phyloP scores from a whole-genome alignment of 2,888 invertebrate species.

The Ophioninae sp. region DNA sequence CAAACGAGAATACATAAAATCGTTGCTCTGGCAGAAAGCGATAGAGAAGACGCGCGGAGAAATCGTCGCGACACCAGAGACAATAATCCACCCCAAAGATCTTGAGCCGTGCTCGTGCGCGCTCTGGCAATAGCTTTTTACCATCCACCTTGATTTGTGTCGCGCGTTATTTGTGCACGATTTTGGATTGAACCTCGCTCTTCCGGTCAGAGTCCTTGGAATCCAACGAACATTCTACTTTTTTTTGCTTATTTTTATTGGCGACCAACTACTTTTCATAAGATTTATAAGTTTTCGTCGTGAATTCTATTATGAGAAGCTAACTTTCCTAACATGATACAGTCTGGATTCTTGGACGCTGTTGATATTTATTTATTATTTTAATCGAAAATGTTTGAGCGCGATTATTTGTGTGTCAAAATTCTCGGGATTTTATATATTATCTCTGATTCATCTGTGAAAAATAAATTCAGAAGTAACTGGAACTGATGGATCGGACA shows the following conservation, averaged over 20 bases:
- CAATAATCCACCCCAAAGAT: background rate
- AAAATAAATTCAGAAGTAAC: background rate
- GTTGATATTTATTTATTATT: background rate
- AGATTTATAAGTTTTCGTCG: too few species aligned
- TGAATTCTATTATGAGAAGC: too few species aligned
- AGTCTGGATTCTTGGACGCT: background rate
- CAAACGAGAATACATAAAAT: constrained; percentile 12
- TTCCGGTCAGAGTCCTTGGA: background rate
- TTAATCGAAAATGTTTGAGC: background rate
- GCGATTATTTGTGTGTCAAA: background rate
- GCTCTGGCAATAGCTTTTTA: background rate
- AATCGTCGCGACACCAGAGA: background rate
- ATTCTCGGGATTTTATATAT: background rate
- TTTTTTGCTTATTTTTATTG: background rate
- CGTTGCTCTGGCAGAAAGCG: constrained; percentile 15
- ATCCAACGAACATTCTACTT: background rate
- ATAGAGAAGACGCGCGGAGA: constrained; percentile 6
- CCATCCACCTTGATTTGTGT: background rate
- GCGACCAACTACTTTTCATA: background rate
- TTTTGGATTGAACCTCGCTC: background rate
- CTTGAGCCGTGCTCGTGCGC: background rate
- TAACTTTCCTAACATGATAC: background rate
- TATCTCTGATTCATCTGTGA: background rate
- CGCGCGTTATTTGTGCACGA: background rate
- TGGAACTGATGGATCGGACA: too few species aligned